Conservation (phyloP, 2,888 invertebrate species). For the Brachypterus glaber region DNA sequence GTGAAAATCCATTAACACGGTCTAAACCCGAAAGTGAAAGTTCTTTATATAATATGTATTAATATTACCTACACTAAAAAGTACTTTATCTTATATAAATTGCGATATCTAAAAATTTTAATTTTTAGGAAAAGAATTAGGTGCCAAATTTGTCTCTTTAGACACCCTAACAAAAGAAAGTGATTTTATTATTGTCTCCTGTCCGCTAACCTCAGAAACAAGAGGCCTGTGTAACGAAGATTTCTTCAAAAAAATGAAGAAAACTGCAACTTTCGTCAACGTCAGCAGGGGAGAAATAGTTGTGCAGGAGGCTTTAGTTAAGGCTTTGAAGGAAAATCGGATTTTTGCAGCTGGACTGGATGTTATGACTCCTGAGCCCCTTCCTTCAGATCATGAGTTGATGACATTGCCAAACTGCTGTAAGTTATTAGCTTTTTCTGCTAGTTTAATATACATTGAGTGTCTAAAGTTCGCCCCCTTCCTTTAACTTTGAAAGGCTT, state of each 20-base stretch:
- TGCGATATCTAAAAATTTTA: slow-evolving; percentile 8
- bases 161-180: slow-evolving; percentile 58
- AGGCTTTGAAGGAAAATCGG: slow-evolving; percentile 60
- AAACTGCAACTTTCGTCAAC: slow-evolving; percentile 64
- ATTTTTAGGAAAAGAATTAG: slow-evolving; percentile 42
- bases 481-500: too few relatives aligned
- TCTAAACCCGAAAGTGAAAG: too few relatives aligned
- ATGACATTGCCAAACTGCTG: slow-evolving; percentile 68
- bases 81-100: too few relatives aligned
- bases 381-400: slow-evolving; percentile 72
- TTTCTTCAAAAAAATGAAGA: slow-evolving; percentile 67
- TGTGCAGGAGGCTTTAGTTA: slow-evolving; percentile 71
- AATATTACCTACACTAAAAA: too few relatives aligned
- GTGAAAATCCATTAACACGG: too few relatives aligned
- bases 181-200: slow-evolving; percentile 64
- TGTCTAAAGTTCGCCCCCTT: too few relatives aligned
- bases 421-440: too few relatives aligned
- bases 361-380: slow-evolving; percentile 83
- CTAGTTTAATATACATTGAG: too few relatives aligned
- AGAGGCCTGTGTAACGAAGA: slow-evolving; percentile 57
- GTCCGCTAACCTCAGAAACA: slow-evolving; percentile 61
- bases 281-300: slow-evolving; percentile 66
- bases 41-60: too few relatives aligned
- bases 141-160: slow-evolving; percentile 55
- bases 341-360: slow-evolving; percentile 88